Base-by-base conservation (phyloP, 2,797 vertebrate genomes). In the Alcedo quadribrachys region DNA sequence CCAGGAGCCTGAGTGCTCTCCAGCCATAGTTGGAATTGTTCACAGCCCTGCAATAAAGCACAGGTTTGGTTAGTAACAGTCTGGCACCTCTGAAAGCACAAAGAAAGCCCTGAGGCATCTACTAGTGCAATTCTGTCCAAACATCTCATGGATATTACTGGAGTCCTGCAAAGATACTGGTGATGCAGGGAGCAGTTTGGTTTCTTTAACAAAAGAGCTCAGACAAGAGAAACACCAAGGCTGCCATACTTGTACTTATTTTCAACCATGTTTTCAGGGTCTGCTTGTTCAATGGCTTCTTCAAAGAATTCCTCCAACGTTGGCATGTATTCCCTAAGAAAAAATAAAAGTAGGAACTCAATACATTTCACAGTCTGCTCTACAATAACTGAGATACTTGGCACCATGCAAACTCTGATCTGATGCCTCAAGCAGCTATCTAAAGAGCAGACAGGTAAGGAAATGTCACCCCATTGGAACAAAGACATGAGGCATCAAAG, bases 1-100 rank as follows among this genome's bases (percentile, higher is more conserved):
- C 99, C 74, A 99, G 97, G 24, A 99, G 97, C 65, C 99, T 98
- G 74, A 99, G 91, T 16, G 99, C 99, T 62, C 99, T 98, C 99
- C 99, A 99, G 66, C 99, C 99, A 22, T 99, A 99, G 96, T 99
- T 99, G 20, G 99, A 98, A 96, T 99, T 99, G 79, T 98, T 98
- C 95, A 99, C 99, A 63, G 98, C 99, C 96, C 99, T 99, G 37
- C 11, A 92, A 96, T 8, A 65, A 86, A 89, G 82, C 2, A 85
- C 8, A 95, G 27, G 37, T 20, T 67, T 60, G 35, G 30, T 71
- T 65, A 37, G 22, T 48, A 37, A 70, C 25, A 58, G 68, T 20
- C 61, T 66, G 30, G 24, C 25, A 83, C 12, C 45, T 61, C 17
- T 19, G 50, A 65, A 65, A 78, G n/a, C 37, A 78, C 66, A 76